Base-by-base conservation (phyloP, 2,113 vertebrate species). In the Zapornia atra region DNA sequence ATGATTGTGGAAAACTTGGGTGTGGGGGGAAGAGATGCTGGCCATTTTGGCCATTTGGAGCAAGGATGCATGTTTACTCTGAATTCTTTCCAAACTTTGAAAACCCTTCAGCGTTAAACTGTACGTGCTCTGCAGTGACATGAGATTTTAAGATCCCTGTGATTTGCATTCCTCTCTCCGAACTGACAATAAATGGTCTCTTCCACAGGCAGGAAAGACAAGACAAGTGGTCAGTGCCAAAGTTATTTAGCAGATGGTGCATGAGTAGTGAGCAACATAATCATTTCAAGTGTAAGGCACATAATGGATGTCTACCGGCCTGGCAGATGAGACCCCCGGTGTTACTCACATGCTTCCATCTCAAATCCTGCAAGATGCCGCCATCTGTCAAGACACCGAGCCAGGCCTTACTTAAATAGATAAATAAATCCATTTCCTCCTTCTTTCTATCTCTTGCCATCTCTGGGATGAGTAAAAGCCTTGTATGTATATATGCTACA, bases 161-260 rank as follows among this genome's bases (percentile, higher is more conserved):
- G 42, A 13, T 73, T 40, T 78, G 12, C 38, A 6, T 78, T 89
- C 54, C 18, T 65, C 12, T 90, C 54, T 86, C 25, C 24, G 61
- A 46, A 88, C 82, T 82, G 38, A 33, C 34, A 40, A 13, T 40
- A 80, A 93, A 57, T 94, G 78, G 79, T 71, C 44, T 94, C 69
- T 88, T 92, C 78, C 42, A 2, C 0, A 1, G 72, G 61, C 81
- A 50, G 44, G 33, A 87, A 46, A 92, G 64, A 87, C 61, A 88
- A 73, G 88, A 89, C 78, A 61, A 96, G 51, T 83, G 93, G 95
- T 95, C 96, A 96, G 60, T 97, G 94, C 94, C 96, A 96, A 80
- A 96, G 94, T 95, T 91, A 34, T 22, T 88, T 63, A 96, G 91
- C 97, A 97, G 97, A 96, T 97, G 97, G 97, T 85, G 86, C 71